Base-by-base conservation (phyloP, 2,797 vertebrate genomes). In the Ficedula albicollis region DNA sequence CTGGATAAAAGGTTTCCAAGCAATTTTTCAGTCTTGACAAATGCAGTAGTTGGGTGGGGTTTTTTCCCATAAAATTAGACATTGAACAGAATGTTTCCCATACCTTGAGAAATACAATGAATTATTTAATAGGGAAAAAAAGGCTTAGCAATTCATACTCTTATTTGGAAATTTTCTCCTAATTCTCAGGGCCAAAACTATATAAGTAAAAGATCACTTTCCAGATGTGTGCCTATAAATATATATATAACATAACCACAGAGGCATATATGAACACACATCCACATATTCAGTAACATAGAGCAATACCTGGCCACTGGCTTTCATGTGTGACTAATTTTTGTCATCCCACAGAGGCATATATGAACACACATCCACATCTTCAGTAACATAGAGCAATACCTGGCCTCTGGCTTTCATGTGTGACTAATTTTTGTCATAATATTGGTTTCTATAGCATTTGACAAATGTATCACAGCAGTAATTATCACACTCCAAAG, bases 1-100 rank as follows among this genome's bases (percentile, higher is more conserved):
- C 15, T 10, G 32, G 76, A 58, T 56, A 73, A 91, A 88, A 76
- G 12, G 7, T 64, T 74, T 81, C 38, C 55, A 63, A 77, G 39
- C 19, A 92, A 68, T 67, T 87, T 87, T 92, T 81, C 68, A 85
- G 20, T 46, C 30, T 63, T 85, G 32, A 58, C 11, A 80, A 85
- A 80, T 52, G 38, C 2, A 68, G 6, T 54, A 36, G 26, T 13
- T 81, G n/a, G 20, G 27, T 19, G 4, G 6, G 3, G 0, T 5
- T 56, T 91, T 67, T 62, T 23, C 16, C 34, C n/a, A 22, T 11
- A 51, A 70, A 74, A 68, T 81, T 16, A 82, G 19, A 30, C 46
- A 55, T n/a, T n/a, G 15, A 64, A 8, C 15, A 77, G 36, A 83
- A 68, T 3, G 2, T 51, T 95, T 83, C 49, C 36, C 9, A 19